Evolutionary conservation across 2,113 vertebrate species (phyloP).

Genomic region (Emydocephalus ijimae): DNA sequence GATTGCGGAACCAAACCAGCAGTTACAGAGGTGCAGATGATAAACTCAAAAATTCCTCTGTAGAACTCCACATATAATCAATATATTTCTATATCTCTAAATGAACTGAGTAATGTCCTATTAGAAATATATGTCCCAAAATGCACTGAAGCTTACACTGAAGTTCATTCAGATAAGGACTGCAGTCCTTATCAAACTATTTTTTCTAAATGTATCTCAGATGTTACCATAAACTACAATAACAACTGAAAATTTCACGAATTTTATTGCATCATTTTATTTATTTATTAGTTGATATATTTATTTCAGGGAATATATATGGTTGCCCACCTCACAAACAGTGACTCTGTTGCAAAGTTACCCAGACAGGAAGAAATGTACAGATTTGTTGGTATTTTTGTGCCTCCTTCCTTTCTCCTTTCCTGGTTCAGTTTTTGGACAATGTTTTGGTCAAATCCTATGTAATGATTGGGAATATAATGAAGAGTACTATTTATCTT

Average conservation of each 20-base stretch:
- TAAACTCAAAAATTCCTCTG: no score
- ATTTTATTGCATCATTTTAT: neutral
- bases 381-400: neutral
- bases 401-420: neutral
- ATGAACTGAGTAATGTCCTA: neutral
- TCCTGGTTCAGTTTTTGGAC: neutral
- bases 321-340: neutral
- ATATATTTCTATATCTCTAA: neutral
- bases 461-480: no score
- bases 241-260: neutral
- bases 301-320: neutral
- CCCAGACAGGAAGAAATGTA: neutral
- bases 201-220: neutral
- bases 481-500: neutral
- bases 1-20: no score
- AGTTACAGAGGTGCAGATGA: no score
- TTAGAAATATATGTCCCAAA: neutral
- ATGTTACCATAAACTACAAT: neutral
- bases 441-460: neutral
- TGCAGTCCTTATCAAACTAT: neutral
- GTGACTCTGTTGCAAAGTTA: neutral
- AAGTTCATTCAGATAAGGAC: neutral
- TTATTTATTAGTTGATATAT: neutral
- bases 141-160: neutral
- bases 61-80: neutral